A percentile compares a stretch with the other conserved stretches of the same genome.
These are phyloP conservation scores for Dendrocopos noguchii DNA, from an alignment of 2,113 vertebrate genomes.

Conservation along the genomic window DNA sequence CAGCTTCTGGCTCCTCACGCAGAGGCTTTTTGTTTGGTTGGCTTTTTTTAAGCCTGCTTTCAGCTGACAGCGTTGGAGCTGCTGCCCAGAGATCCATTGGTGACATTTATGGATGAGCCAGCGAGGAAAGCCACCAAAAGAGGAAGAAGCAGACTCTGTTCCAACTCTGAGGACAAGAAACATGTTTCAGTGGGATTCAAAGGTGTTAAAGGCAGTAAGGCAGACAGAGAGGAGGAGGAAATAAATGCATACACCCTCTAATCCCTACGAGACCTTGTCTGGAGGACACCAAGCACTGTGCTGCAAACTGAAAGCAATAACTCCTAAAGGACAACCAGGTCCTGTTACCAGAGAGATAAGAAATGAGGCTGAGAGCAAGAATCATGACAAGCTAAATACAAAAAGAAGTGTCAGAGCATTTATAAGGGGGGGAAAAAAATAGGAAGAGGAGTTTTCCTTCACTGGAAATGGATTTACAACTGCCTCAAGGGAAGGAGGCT, in stretches of 20 bases:
- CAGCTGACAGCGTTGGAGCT: background rate
- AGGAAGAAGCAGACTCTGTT: constrained; percentile 6
- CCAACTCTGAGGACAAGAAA: background rate
- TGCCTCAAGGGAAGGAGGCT: background rate
- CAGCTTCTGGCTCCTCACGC: background rate
- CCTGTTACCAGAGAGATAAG: background rate
- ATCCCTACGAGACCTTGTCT: constrained; percentile 3
- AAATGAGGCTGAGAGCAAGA: background rate
- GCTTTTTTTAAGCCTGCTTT: background rate
- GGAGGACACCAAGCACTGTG: background rate
- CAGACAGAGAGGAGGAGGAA: background rate
- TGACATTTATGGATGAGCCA: background rate
- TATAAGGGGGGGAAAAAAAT: background rate
- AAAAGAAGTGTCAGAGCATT: rapidly evolving
- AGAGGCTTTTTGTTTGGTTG: background rate
- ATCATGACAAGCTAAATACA: background rate
- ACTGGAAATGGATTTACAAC: background rate
- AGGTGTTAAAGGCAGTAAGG: constrained; percentile 28
- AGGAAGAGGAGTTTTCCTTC: background rate
- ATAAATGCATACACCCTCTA: constrained; percentile 15
- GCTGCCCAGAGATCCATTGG: constrained; percentile 13
- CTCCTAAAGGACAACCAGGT: constrained; percentile 9
- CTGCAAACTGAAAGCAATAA: background rate
- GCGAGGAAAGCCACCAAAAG: constrained; percentile 8
- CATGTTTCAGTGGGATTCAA: constrained; percentile 18